Percentiles rank a stretch among this genome's conserved stretches.
phyloP scores from a whole-genome alignment of 2,797 vertebrate species.

The Falco cherrug region DNA sequence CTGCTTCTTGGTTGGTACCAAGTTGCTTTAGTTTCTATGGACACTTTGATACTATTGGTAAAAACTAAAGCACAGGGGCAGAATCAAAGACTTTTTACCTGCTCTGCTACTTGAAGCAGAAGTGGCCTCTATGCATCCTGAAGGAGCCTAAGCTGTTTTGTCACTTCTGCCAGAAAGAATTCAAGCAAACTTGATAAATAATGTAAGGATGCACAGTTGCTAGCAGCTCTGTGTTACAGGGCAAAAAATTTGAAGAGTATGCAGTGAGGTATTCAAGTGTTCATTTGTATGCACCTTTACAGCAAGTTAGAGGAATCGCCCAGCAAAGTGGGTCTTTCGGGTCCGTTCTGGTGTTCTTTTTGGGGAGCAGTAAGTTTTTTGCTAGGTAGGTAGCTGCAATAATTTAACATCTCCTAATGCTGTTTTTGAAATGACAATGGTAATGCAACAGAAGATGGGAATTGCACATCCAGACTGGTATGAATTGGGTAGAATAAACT shows the following conservation, averaged over 20 bases:
- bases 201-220: neutral
- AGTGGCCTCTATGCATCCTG: neutral
- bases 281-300: neutral
- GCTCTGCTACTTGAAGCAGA: neutral
- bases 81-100: neutral
- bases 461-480: neutral
- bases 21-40: neutral
- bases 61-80: neutral
- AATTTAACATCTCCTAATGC: neutral
- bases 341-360: neutral
- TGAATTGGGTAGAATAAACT: neutral
- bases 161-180: neutral
- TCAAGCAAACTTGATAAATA: neutral
- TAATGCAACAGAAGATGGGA: neutral
- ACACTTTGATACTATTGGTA: neutral
- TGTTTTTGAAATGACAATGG: neutral
- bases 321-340: neutral
- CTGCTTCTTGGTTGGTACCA: neutral
- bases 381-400: neutral
- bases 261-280: neutral
- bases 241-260: neutral
- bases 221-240: neutral
- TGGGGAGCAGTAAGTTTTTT: neutral
- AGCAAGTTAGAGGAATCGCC: neutral
- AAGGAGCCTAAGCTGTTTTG: neutral